A percentile compares a stretch with the other conserved stretches of the same genome.
Conservation (phyloP, 2,797 vertebrate species). For the Salmo trutta region DNA sequence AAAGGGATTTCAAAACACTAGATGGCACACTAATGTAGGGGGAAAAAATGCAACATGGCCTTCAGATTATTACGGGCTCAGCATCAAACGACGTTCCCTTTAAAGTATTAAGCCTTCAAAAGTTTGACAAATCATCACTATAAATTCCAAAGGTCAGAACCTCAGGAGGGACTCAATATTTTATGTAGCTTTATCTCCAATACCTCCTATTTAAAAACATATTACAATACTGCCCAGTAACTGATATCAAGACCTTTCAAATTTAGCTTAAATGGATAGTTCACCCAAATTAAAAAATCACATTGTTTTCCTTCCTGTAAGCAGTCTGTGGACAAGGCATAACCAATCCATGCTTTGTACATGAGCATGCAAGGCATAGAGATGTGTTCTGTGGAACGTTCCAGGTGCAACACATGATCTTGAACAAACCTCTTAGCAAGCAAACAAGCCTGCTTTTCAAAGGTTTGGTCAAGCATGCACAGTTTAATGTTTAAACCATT, state of each 20-base stretch:
- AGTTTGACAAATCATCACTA: not conserved
- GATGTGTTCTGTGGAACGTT: not conserved
- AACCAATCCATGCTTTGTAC: not conserved
- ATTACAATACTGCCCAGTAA: not conserved
- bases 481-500: slow-evolving; percentile 4
- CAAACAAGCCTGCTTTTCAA: not conserved
- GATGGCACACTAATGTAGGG: slow-evolving; percentile 27
- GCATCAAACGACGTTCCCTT: not conserved
- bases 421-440: not conserved
- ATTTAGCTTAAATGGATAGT: not conserved
- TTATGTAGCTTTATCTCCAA: slow-evolving; percentile 14
- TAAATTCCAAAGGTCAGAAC: not conserved
- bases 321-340: too few species aligned
- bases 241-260: not conserved
- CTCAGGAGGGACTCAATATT: not conserved
- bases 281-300: too few species aligned
- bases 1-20: not conserved
- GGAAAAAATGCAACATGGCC: not conserved
- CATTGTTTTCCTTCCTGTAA: too few species aligned
- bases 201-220: not conserved
- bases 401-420: slow-evolving; percentile 2
- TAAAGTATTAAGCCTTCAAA: not conserved
- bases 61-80: not conserved
- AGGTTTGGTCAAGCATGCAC: not conserved
- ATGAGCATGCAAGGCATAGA: not conserved